Evolutionary conservation across 2,888 invertebrate genomes (phyloP).

Genomic region (Andrena trimmerana): DNA sequence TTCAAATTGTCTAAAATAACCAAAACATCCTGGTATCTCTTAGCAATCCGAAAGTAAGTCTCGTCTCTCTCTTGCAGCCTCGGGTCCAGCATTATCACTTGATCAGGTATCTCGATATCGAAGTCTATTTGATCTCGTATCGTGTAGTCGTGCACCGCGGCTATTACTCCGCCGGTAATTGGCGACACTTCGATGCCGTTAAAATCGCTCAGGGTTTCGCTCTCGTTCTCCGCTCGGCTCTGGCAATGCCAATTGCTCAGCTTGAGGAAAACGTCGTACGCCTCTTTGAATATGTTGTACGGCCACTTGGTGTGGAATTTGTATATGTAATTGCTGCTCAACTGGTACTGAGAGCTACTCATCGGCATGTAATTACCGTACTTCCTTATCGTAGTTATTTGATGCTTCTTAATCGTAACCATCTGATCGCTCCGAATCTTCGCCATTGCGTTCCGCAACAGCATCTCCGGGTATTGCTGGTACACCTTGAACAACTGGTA

Average conservation of each 20-base stretch:
- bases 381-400: slow-evolving; percentile 82
- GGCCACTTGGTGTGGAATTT: slow-evolving; percentile 86
- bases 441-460: slow-evolving; percentile 87
- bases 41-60: slow-evolving; percentile 83
- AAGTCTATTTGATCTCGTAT: slow-evolving; percentile 80
- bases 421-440: slow-evolving; percentile 88
- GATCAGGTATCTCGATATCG: slow-evolving; percentile 86
- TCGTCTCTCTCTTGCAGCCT: slow-evolving; percentile 85
- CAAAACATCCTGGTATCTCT: slow-evolving; percentile 83
- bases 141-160: slow-evolving; percentile 85
- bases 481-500: slow-evolving; percentile 90
- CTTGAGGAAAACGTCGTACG: slow-evolving; percentile 76
- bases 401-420: slow-evolving; percentile 86
- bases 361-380: slow-evolving; percentile 85
- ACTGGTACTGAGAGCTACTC: slow-evolving; percentile 86
- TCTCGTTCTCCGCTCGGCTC: not conserved
- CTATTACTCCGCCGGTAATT: slow-evolving; percentile 86
- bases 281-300: slow-evolving; percentile 84
- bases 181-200: slow-evolving; percentile 82
- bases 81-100: slow-evolving; percentile 87
- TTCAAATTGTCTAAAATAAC: slow-evolving; percentile 72
- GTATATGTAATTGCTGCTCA: slow-evolving; percentile 83
- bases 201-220: slow-evolving; percentile 13
- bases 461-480: slow-evolving; percentile 89
- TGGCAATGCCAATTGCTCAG: slow-evolving; percentile 72